These are phyloP conservation scores for Nematopogon swammerdamellus DNA, from an alignment of 2,888 invertebrate species.

Conservation along the genomic window DNA sequence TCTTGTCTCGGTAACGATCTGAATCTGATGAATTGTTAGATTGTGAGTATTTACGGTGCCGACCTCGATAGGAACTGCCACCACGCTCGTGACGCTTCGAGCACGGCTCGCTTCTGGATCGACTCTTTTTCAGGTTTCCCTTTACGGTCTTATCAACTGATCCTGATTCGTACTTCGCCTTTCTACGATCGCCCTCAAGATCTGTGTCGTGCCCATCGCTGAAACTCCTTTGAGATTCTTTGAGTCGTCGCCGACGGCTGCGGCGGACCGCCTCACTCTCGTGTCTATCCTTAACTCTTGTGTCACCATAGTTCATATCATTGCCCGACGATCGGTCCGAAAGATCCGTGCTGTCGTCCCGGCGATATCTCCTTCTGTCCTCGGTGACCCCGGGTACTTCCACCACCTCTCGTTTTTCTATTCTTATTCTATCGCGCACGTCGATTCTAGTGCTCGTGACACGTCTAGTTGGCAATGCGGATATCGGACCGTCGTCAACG, in stretches of 20 bases:
- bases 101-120: slow-evolving; percentile 47
- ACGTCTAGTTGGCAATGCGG: slow-evolving; percentile 39
- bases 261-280: slow-evolving; percentile 23
- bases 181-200: slow-evolving; percentile 22
- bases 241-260: slow-evolving; percentile 31
- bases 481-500: slow-evolving; percentile 41
- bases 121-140: slow-evolving; percentile 30
- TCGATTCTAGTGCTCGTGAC: slow-evolving; percentile 53
- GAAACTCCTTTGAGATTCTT: slow-evolving; percentile 42
- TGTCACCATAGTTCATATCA: slow-evolving; percentile 26
- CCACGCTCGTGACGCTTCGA: slow-evolving; percentile 27
- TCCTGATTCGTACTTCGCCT: slow-evolving; percentile 15
- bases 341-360: slow-evolving; percentile 28
- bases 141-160: slow-evolving; percentile 13
- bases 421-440: slow-evolving; percentile 44
- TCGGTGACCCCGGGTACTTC: slow-evolving; percentile 41
- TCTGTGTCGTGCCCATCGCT: slow-evolving; percentile 51
- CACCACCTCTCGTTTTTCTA: slow-evolving; percentile 49
- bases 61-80: slow-evolving; percentile 19
- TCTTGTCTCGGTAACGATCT: slow-evolving; percentile 32
- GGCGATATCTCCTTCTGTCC: slow-evolving; percentile 26
- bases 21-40: slow-evolving; percentile 29
- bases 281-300: slow-evolving; percentile 24
- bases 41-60: slow-evolving; percentile 28
- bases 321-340: slow-evolving; percentile 45